Base-by-base conservation (phyloP, 2,113 vertebrate species). In the Cervus canadensis region DNA sequence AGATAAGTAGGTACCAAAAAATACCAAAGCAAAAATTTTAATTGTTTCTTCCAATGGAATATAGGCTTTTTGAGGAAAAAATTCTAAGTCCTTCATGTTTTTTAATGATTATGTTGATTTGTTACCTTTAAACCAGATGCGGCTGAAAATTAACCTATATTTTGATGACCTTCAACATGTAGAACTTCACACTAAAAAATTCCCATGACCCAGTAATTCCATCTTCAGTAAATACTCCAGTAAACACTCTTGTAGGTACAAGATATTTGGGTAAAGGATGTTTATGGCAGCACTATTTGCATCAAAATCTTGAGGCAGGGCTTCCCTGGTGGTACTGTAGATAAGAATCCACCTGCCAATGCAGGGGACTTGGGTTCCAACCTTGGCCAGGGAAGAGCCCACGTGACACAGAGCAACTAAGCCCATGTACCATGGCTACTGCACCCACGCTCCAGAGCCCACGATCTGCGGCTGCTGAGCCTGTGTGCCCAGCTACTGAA, bases 31-130 rank as follows among this genome's bases (percentile, higher is more conserved):
- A 62, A 82, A 60, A 33, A 28, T 86, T 50, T 52, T 26, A 30
- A 54, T 64, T 87, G 15, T 64, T 93, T 93, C 74, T 82, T 17
- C 56, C 74, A 93, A 84, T 71, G 85, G 52, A 94, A 64, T 64
- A 33, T 23, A 96, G 21, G 1, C 7, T 62, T 89, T 76, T 57
- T 50, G 30, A 60, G 60, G 26, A 15, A 30, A n/a, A n/a, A 76
- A 4, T 1, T 48, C 25, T 60, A 89, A 64, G 36, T 56, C n/a
- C n/a, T 87, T 92, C n/a, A n/a, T 71, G 56, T 43, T 62, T 33
- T 81, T 86, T 62, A 16, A 71, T 83, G 45, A 89, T 79, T 74
- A n/a, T 59, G 25, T 76, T 45, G 81, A 30, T 56, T 92, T 9
- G 45, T 45, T 85, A 71, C 67, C 74, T 88, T 89, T 57, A 71